Percentiles rank a stretch among this genome's conserved stretches.
These are phyloP conservation scores for Circaetus gallicus DNA, from an alignment of 2,113 vertebrate species.

Conservation along the genomic window DNA sequence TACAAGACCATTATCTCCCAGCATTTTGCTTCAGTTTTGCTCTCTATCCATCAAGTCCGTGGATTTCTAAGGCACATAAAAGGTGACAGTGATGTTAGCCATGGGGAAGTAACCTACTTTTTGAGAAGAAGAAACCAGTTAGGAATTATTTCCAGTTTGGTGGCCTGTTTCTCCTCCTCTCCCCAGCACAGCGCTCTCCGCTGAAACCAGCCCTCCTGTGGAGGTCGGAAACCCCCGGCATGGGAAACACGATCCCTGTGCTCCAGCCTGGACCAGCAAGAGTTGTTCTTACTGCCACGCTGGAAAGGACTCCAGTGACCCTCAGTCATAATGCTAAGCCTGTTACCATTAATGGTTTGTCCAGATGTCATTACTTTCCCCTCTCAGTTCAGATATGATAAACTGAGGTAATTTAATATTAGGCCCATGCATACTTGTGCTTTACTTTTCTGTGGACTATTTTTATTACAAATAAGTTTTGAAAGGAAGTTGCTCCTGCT, in stretches of 20 bases:
- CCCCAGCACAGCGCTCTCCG: accelerated
- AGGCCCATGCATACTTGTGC: not conserved
- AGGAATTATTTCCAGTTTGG: not conserved
- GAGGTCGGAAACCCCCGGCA: not conserved
- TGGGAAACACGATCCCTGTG: not conserved
- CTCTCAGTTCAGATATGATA: not conserved
- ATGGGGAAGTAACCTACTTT: not conserved
- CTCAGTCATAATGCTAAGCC: not conserved
- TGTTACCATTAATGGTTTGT: not conserved
- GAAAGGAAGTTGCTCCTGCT: not conserved
- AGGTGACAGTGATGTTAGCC: not conserved
- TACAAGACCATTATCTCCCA: not conserved
- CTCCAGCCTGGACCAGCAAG: not conserved
- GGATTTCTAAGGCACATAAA: not conserved
- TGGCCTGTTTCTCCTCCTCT: not conserved
- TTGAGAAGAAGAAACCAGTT: not conserved
- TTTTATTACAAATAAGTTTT: not conserved
- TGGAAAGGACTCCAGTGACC: not conserved
- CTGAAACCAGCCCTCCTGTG: not conserved
- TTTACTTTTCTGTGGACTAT: not conserved
- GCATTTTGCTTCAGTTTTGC: not conserved
- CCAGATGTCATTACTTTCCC: not conserved
- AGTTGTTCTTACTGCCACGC: not conserved
- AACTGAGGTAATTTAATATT: not conserved
- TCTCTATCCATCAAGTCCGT: not conserved